These are phyloP conservation scores for Oncorhynchus mykiss DNA, from an alignment of 2,113 vertebrate genomes.

Conservation along the genomic window DNA sequence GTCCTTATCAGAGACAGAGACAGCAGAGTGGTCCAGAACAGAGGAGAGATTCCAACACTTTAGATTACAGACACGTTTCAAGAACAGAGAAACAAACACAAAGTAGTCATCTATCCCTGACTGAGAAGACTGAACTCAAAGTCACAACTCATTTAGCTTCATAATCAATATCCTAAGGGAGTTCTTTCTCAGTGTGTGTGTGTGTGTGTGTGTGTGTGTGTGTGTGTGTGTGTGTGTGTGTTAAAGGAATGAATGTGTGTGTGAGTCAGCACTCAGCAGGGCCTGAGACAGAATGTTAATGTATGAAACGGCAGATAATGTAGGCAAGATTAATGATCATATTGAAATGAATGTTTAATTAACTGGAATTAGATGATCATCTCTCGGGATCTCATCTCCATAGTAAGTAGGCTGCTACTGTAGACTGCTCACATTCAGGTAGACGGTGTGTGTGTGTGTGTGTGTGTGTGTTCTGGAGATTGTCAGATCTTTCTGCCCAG, in stretches of 20 bases:
- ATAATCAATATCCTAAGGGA: slow-evolving; percentile 58
- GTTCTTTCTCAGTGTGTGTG: slow-evolving; percentile 48
- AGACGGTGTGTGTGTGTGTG: slow-evolving; percentile 5
- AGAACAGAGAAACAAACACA: not conserved
- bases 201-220: not conserved
- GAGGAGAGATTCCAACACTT: too few species aligned
- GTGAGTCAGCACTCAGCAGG: slow-evolving; percentile 2
- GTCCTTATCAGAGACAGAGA: too few species aligned
- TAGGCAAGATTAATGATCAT: slow-evolving; percentile 58
- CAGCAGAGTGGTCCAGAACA: too few species aligned
- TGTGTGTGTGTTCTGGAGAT: not conserved
- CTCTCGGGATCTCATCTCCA: slow-evolving; percentile 44
- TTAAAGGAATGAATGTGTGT: slow-evolving; percentile 10
- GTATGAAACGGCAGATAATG: slow-evolving; percentile 67
- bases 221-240: slow-evolving; percentile 30
- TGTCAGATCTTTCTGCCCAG: not conserved
- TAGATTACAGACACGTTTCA: too few species aligned
- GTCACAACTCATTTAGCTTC: slow-evolving; percentile 65
- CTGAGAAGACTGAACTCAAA: slow-evolving; percentile 35
- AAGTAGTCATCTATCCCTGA: not conserved
- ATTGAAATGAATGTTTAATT: slow-evolving; percentile 69
- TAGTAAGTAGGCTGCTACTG: slow-evolving; percentile 47
- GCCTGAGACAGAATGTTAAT: slow-evolving; percentile 44
- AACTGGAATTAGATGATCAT: slow-evolving; percentile 54
- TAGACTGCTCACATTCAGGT: slow-evolving; percentile 35